Percentiles rank a stretch among this genome's conserved stretches.
These are phyloP conservation scores for Babyrousa celebensis DNA, from an alignment of 2,797 vertebrate species.

Conservation along the genomic window DNA sequence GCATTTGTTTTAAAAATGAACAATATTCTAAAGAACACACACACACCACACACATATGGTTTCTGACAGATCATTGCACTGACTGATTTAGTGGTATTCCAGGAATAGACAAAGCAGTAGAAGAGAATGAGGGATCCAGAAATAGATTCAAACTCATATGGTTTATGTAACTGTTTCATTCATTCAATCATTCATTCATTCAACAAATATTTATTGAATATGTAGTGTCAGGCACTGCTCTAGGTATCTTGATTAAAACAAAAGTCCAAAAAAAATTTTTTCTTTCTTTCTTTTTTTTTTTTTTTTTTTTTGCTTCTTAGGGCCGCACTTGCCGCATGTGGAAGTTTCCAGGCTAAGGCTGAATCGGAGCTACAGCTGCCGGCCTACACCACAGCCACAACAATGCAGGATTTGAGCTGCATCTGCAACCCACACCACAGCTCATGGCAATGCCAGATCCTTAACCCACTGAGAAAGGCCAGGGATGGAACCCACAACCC, in stretches of 20 bases:
- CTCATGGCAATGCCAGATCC: too few relatives aligned
- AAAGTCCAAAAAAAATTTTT: background rate
- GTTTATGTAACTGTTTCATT: background rate
- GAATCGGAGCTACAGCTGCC: too few relatives aligned
- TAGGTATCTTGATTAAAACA: background rate
- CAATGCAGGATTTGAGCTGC: too few relatives aligned
- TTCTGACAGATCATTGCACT: background rate
- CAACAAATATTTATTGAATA: slow-evolving; percentile 3
- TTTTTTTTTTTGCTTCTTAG: too few relatives aligned
- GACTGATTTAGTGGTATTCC: background rate
- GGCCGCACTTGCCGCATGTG: too few relatives aligned
- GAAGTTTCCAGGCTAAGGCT: too few relatives aligned
- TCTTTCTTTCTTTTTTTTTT: background rate
- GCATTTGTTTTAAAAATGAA: background rate
- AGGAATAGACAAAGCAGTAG: background rate
- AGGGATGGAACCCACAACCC: too few relatives aligned
- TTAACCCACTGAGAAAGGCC: too few relatives aligned
- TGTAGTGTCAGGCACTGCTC: background rate
- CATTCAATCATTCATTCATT: background rate
- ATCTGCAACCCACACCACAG: too few relatives aligned
- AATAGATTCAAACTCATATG: background rate
- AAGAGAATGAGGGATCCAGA: slow-evolving; percentile 1
- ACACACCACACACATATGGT: background rate
- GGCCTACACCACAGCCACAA: too few relatives aligned
- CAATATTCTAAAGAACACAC: background rate